Evolutionary conservation across 2,888 invertebrate genomes (phyloP), one percentile per base, ranked within the genome.

Genomic region (Anodontia alba): DNA sequence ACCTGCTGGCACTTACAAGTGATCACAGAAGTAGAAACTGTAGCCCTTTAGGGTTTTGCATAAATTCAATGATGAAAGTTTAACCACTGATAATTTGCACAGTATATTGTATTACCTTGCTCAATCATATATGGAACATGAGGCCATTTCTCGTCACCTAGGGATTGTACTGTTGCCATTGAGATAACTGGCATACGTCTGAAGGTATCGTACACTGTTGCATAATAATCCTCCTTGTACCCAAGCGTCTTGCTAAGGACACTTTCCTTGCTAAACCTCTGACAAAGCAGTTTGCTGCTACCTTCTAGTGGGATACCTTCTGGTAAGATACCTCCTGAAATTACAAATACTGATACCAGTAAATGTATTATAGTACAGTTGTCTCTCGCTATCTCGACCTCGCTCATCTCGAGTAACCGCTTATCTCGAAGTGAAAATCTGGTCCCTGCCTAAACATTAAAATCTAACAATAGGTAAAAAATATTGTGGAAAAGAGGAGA

Each of bases 211-310:
- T 90, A 91, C 8, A 92, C 54, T 0, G 92, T 91, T 10, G 88
- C 87, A 80, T 81, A 92, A 49, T 89, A 82, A 0, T 88, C 71
- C 20, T 75, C 72, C 74, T 88, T 91, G 75, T 86, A 79, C 1
- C 89, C 89, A 66, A 90, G 89, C 29, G 86, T 73, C 43, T 87
- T 84, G 7, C 90, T 90, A 26, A 87, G 78, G 36, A 84, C 78
- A 42, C 88, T 88, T 20, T 85, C 84, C n/a, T 86, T 81, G 26
- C 89, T 87, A 66, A 90, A 90, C 10, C 87, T 78, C 80, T 92
- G 92, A 75, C 92, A 92, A 12, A 92, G 88, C 73, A 91, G 88
- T 54, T 89, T 90, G n/a, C 87, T 86, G 31, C 87, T 86, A 12
- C 84, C 79, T 33, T 81, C 81, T 38, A 86, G 83, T 8, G 90